These are phyloP conservation scores for Malacoraja senta DNA, from an alignment of 2,797 vertebrate species.

Conservation along the genomic window DNA sequence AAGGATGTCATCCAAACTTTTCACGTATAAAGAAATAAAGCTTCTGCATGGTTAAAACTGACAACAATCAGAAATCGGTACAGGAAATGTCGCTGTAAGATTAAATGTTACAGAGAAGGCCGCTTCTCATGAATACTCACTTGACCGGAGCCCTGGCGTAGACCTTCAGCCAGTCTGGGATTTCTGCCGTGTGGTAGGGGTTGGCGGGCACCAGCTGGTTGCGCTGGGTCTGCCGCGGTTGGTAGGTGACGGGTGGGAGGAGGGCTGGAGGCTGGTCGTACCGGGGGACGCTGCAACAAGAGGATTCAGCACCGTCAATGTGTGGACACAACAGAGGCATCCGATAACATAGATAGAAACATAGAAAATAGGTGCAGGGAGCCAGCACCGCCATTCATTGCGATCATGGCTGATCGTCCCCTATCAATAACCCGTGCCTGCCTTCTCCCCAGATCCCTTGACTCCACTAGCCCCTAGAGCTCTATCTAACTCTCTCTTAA, in stretches of 20 bases:
- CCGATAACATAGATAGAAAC: not conserved
- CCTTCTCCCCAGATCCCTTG: too few relatives aligned
- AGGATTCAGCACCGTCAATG: not conserved
- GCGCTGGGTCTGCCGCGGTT: constrained; percentile 75
- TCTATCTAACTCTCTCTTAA: too few relatives aligned
- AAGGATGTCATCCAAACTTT: not conserved
- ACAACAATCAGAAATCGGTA: not conserved
- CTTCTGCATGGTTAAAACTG: not conserved
- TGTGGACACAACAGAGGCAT: too few relatives aligned
- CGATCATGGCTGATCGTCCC: too few relatives aligned
- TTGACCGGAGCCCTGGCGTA: constrained; percentile 93
- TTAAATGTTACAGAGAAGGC: not conserved
- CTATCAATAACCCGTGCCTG: too few relatives aligned
- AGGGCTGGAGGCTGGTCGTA: constrained; percentile 82
- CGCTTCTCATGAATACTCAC: constrained; percentile 60
- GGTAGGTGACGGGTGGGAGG: constrained; percentile 85
- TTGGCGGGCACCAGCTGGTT: constrained; percentile 91
- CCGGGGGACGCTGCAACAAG: constrained; percentile 72
- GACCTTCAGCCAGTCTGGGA: constrained; percentile 97
- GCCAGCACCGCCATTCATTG: too few relatives aligned
- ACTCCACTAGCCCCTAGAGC: too few relatives aligned
- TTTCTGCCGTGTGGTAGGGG: constrained; percentile 92
- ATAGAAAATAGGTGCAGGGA: too few relatives aligned
- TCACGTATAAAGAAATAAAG: not conserved
- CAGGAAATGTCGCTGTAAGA: not conserved